These are phyloP conservation scores for Aythya fuligula DNA, from an alignment of 2,797 vertebrate species.

Conservation along the genomic window DNA sequence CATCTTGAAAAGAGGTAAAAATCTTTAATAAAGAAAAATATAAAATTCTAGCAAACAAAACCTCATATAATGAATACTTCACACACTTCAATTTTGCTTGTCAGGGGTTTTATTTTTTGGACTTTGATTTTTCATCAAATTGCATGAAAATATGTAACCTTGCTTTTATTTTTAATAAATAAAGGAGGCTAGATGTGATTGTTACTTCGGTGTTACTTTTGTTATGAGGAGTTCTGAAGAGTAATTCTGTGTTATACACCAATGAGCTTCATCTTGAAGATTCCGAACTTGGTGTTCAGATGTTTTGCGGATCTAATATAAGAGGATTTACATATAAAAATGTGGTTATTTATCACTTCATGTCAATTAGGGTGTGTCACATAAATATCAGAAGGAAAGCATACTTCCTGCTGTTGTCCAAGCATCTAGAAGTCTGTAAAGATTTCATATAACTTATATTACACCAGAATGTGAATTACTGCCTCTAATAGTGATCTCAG, in stretches of 20 bases:
- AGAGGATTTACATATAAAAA: background rate
- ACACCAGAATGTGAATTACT: background rate
- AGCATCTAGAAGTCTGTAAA: background rate
- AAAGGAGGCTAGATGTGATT: background rate
- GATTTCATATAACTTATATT: background rate
- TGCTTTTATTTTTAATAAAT: background rate
- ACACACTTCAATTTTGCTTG: background rate
- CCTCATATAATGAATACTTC: background rate
- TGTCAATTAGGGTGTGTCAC: background rate
- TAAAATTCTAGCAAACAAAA: background rate
- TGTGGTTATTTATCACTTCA: background rate
- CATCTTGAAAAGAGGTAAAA: background rate
- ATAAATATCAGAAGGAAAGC: background rate
- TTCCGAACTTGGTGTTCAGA: background rate
- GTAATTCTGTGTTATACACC: background rate
- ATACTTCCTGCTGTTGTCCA: background rate
- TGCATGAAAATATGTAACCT: rapidly evolving
- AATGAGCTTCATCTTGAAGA: background rate
- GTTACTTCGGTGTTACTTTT: background rate
- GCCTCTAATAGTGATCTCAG: background rate
- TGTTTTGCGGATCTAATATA: background rate
- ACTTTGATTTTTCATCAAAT: background rate
- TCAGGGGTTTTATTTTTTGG: background rate
- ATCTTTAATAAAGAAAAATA: background rate
- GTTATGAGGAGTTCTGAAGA: background rate